phyloP scores from a whole-genome alignment of 2,113 vertebrate genomes.

The Ascaphus truei region DNA sequence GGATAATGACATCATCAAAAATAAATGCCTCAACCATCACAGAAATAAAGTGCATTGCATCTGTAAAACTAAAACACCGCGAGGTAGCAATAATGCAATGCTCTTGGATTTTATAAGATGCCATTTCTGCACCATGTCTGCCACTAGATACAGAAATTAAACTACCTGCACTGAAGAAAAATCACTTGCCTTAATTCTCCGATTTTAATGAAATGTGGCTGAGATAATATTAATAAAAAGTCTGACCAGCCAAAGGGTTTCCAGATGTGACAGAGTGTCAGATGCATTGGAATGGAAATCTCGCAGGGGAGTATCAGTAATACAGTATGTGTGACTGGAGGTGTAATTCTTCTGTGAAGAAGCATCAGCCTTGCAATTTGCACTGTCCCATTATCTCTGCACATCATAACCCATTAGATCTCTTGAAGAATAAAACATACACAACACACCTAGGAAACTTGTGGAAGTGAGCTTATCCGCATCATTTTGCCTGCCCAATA shows the following conservation, averaged over 20 bases:
- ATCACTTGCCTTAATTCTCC: neutral
- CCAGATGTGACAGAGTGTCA: conserved; percentile 35
- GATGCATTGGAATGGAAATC: conserved; percentile 36
- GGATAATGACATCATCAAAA: neutral
- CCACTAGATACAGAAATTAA: too few species aligned
- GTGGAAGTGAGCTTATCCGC: neutral
- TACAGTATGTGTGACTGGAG: conserved; percentile 19
- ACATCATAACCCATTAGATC: neutral
- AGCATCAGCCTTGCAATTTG: neutral
- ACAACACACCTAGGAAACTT: neutral
- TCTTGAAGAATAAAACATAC: neutral
- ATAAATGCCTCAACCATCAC: neutral
- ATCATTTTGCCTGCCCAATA: neutral
- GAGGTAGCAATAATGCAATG: too few species aligned
- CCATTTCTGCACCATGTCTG: too few species aligned
- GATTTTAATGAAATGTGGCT: neutral
- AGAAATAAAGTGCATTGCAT: too few species aligned
- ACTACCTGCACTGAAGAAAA: too few species aligned
- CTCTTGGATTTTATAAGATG: too few species aligned
- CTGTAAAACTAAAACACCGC: too few species aligned
- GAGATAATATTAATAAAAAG: neutral
- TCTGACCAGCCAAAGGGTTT: conserved; percentile 32
- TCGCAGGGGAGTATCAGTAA: neutral
- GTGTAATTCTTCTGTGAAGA: conserved; percentile 33
- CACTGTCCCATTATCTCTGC: neutral